Percentiles rank a stretch among this genome's conserved stretches.
Conservation (phyloP, 2,888 invertebrate species). For the Azorinus chamasolen region DNA sequence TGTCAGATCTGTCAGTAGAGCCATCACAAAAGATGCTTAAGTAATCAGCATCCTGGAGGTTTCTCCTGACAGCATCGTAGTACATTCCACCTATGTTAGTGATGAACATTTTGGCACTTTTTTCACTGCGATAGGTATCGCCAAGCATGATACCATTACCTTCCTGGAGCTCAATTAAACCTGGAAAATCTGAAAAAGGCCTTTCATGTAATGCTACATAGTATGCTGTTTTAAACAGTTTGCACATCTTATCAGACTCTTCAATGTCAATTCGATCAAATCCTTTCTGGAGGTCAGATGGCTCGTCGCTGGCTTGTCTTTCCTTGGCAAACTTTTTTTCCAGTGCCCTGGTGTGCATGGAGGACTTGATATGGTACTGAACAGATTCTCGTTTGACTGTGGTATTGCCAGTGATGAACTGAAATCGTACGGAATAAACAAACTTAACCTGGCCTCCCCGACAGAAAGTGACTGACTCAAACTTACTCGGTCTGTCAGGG, state of each 20-base stretch:
- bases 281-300: slow-evolving; percentile 1
- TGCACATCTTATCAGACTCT: background rate
- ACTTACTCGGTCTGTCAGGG: too few species aligned
- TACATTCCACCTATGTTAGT: slow-evolving; percentile 26
- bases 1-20: slow-evolving; percentile 44
- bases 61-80: slow-evolving; percentile 8
- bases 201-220: too few species aligned
- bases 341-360: background rate
- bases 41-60: slow-evolving; percentile 9
- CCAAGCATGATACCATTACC: slow-evolving; percentile 16
- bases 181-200: slow-evolving; percentile 14
- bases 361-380: background rate
- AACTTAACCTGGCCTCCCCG: too few species aligned
- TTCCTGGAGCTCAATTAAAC: slow-evolving; percentile 20
- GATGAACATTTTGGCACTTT: slow-evolving; percentile 19
- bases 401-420: background rate
- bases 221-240: background rate
- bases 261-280: background rate
- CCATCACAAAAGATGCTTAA: slow-evolving; percentile 55
- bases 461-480: too few species aligned
- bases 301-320: background rate
- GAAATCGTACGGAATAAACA: too few species aligned
- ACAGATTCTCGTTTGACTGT: background rate
- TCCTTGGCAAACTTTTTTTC: background rate
- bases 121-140: slow-evolving; percentile 27